Conservation (phyloP, 2,797 vertebrate species). For the Artibeus lituratus region DNA sequence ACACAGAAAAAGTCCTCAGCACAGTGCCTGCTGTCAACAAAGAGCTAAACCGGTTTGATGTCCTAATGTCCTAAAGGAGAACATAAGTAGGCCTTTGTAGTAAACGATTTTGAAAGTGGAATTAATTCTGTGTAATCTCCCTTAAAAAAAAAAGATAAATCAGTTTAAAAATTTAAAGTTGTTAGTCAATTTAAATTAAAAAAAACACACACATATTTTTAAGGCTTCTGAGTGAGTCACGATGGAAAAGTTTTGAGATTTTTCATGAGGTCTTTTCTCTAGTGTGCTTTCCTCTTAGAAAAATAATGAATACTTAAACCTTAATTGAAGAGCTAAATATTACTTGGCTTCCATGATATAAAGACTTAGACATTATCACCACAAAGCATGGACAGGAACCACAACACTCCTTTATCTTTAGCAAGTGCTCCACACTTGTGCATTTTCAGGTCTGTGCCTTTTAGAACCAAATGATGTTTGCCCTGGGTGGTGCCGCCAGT, state of each 20-base stretch:
- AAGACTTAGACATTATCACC: neutral
- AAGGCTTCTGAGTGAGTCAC: neutral
- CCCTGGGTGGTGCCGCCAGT: neutral
- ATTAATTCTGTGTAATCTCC: neutral
- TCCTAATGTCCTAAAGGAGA: neutral
- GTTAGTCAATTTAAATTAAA: neutral
- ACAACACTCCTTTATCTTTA: neutral
- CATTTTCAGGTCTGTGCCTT: slow-evolving; percentile 46
- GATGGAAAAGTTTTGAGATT: slow-evolving; percentile 38
- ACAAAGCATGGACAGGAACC: neutral
- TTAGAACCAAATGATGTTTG: slow-evolving; percentile 66
- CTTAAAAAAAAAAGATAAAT: neutral
- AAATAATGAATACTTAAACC: slow-evolving; percentile 37
- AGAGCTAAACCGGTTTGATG: neutral
- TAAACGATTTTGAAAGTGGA: slow-evolving; percentile 19
- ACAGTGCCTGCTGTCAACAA: neutral
- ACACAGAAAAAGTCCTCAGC: neutral
- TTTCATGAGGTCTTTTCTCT: slow-evolving; percentile 4
- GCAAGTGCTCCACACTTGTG: neutral
- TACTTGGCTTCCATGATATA: neutral
- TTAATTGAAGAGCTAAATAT: slow-evolving; percentile 19
- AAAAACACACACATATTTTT: neutral
- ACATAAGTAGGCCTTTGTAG: neutral
- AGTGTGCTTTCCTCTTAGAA: neutral
- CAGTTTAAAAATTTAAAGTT: neutral